These are phyloP conservation scores for Glomeris maerens DNA, from an alignment of 1,140 invertebrate genomes.

Conservation along the genomic window DNA sequence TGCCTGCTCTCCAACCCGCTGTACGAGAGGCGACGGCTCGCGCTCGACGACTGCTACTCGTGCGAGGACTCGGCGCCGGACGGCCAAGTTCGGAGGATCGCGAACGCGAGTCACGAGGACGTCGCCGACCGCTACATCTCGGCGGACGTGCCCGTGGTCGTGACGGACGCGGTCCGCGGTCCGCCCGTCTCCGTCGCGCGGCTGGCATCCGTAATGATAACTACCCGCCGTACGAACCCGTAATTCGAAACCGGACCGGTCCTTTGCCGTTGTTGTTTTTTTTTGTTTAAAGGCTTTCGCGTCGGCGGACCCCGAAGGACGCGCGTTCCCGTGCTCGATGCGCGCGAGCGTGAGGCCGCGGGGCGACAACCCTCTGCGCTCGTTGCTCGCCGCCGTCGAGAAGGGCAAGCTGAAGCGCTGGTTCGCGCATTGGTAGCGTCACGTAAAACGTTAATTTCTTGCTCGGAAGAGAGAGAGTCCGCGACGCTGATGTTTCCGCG, in stretches of 20 bases:
- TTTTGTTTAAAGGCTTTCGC: neutral
- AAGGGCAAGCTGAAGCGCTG: constrained; percentile 50
- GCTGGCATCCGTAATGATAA: neutral
- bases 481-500: constrained; percentile 14
- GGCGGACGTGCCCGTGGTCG: constrained; percentile 52
- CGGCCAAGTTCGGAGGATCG: constrained; percentile 33
- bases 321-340: constrained; percentile 40
- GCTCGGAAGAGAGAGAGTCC: neutral
- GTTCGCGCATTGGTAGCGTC: constrained; percentile 55
- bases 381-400: constrained; percentile 46
- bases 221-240: neutral
- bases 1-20: constrained; percentile 54
- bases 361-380: constrained; percentile 43
- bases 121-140: constrained; percentile 51
- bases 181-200: neutral
- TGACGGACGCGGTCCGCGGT: constrained; percentile 49
- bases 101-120: constrained; percentile 44
- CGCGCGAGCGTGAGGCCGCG: constrained; percentile 50
- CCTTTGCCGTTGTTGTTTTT: neutral
- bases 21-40: constrained; percentile 36
- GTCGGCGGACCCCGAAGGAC: constrained; percentile 19
- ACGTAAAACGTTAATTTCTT: neutral
- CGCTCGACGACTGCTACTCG: constrained; percentile 38
- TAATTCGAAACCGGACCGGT: neutral
- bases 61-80: neutral